Base-by-base conservation (phyloP, 2,888 invertebrate species). In the Sinopyrophorus schimmeli region DNA sequence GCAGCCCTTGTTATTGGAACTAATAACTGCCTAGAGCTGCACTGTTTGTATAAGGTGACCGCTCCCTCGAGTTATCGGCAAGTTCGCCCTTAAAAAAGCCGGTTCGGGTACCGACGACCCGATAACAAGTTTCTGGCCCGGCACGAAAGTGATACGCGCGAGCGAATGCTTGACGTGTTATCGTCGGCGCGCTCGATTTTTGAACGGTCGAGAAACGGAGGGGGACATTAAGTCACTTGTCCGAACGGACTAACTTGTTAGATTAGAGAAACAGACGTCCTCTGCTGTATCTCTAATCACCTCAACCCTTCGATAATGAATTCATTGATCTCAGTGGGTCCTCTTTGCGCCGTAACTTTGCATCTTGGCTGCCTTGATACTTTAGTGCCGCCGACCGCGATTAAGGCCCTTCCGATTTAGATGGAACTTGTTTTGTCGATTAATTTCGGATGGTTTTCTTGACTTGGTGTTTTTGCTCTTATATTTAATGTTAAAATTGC, bases 1-100 rank as follows among this genome's bases (percentile, higher is more conserved):
- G 46, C 48, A 49, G 54, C 59, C 57, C 57, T 55, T 68, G 69
- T 69, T 69, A 68, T 68, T 68, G 65, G 67, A 70, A 69, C 69
- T 70, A 69, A 69, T 70, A 69, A 68, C 63, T 54, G 68, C 68
- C 68, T 58, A 58, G 48, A 60, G 65, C 63, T 55, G 57, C 61
- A 58, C 55, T 68, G 68, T 67, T 65, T 65, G 62, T 61, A 60
- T 61, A 58, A 63, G 63, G 60, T 64, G 64, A 59, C 64, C 64
- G 60, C 62, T 62, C 59, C 61, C 61, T n/a, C 44, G 56, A 64
- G 62, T 64, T 65, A 64, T 64, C 62, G 44, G 59, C 37, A 42
- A 54, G 44, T 49, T 57, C 52, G 21, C 31, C 24, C 17, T 28
- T 31, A 54, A 55, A 57, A 58, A 46, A 53, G n/a, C n/a, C n/a